These are phyloP conservation scores for Aphidius colemani DNA, from an alignment of 2,888 invertebrate species.

Conservation along the genomic window DNA sequence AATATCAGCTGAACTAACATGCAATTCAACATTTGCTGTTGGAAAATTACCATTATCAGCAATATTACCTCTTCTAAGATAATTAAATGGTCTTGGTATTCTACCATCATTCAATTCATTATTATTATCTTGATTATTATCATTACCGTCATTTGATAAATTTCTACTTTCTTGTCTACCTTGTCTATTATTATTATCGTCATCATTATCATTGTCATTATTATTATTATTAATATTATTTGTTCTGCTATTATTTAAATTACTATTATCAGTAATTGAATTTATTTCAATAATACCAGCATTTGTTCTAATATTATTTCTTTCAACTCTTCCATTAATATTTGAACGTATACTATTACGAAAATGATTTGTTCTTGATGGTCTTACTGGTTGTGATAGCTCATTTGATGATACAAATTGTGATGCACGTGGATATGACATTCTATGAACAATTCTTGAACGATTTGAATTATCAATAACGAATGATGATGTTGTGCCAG, in stretches of 20 bases:
- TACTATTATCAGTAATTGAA: slow-evolving; percentile 30
- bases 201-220: slow-evolving; percentile 33
- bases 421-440: slow-evolving; percentile 39
- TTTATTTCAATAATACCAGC: slow-evolving; percentile 43
- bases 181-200: slow-evolving; percentile 30
- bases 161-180: slow-evolving; percentile 16
- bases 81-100: slow-evolving; percentile 41
- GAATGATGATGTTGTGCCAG: slow-evolving; percentile 50
- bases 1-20: slow-evolving; percentile 64
- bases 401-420: slow-evolving; percentile 40
- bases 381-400: slow-evolving; percentile 39
- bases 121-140: slow-evolving; percentile 39
- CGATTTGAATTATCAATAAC: slow-evolving; percentile 49
- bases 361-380: slow-evolving; percentile 44
- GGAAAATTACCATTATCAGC: slow-evolving; percentile 48
- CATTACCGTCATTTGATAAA: slow-evolving; percentile 36
- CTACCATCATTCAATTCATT: slow-evolving; percentile 39
- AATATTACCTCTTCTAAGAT: slow-evolving; percentile 43
- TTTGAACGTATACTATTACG: slow-evolving; percentile 39
- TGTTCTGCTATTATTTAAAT: slow-evolving; percentile 25
- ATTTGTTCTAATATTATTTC: slow-evolving; percentile 40
- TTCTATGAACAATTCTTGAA: slow-evolving; percentile 42
- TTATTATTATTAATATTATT: slow-evolving; percentile 30
- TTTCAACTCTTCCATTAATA: slow-evolving; percentile 31
- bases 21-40: slow-evolving; percentile 56